Percentiles rank a stretch among this genome's conserved stretches.
Evolutionary conservation across 1,140 invertebrate genomes (phyloP).

Genomic region (Drosophila suzukii): DNA sequence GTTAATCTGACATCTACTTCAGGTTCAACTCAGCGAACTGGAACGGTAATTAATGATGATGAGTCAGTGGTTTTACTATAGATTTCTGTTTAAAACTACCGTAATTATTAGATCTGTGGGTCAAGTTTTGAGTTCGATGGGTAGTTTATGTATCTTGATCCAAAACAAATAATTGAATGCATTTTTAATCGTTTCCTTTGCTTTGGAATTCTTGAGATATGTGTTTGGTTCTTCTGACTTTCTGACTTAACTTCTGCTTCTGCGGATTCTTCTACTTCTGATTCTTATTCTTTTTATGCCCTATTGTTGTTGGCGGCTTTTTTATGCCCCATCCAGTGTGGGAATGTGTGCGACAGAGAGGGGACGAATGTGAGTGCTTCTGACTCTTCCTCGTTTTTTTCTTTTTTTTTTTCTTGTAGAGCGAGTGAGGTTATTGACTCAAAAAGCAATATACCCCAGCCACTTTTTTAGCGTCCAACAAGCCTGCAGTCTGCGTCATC

Average conservation of each 20-base stretch:
- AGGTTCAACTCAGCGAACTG: neutral
- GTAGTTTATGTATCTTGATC: neutral
- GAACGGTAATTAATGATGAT: neutral
- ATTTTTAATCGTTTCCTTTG: conserved; percentile 1
- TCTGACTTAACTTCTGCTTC: conserved; percentile 2
- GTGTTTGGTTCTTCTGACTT: conserved; percentile 7
- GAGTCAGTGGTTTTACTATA: conserved; percentile 5
- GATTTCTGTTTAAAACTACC: neutral
- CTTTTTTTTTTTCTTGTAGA: neutral
- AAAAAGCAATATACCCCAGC: conserved; percentile 23
- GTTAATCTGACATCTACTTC: neutral
- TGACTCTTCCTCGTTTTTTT: conserved; percentile 10
- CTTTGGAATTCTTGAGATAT: neutral
- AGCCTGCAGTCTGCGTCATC: conserved; percentile 45
- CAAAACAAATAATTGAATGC: neutral
- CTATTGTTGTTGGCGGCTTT: conserved; percentile 23
- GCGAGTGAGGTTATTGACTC: conserved; percentile 46
- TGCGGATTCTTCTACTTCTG: conserved; percentile 25
- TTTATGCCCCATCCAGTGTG: conserved; percentile 11
- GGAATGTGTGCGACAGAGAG: conserved; percentile 11
- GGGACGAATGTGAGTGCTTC: conserved; percentile 29
- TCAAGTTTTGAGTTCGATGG: neutral
- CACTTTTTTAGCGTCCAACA: conserved; percentile 14
- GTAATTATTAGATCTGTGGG: neutral
- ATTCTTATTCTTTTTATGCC: conserved; percentile 1